phyloP scores from a whole-genome alignment of 2,797 vertebrate genomes.

The Erethizon dorsatum region DNA sequence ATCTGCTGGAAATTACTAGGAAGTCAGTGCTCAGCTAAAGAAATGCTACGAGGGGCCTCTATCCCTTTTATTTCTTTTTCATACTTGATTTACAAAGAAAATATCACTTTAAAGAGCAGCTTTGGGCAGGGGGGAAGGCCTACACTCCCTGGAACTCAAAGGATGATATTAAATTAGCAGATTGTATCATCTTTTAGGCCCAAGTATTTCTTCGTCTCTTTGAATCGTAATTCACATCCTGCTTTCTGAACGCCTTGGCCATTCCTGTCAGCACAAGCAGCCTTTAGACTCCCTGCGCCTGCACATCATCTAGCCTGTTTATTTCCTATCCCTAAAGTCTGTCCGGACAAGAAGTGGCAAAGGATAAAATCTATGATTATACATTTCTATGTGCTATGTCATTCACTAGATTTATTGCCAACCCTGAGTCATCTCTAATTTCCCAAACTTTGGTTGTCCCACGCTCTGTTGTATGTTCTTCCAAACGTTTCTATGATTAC shows the following conservation, averaged over 20 bases:
- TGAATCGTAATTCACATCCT: background rate
- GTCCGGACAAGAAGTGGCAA: background rate
- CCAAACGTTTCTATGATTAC: background rate
- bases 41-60: accelerated
- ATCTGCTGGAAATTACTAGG: background rate
- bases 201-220: background rate
- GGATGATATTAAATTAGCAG: background rate
- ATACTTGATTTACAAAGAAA: background rate
- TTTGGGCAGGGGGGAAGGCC: background rate
- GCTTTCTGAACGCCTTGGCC: background rate
- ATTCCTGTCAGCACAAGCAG: background rate
- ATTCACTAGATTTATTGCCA: background rate
- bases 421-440: background rate
- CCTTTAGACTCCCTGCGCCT: background rate
- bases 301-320: background rate
- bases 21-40: background rate
- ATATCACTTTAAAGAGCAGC: background rate
- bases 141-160: background rate
- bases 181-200: background rate
- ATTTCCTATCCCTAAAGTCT: background rate
- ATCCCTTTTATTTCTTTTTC: background rate
- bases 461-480: background rate
- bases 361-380: background rate
- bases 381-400: accelerated
- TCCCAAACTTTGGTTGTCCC: background rate